A percentile compares a stretch with the other conserved stretches of the same genome.
phyloP scores from a whole-genome alignment of 1,140 invertebrate genomes.

The Pseudomyrmex dendroicus region DNA sequence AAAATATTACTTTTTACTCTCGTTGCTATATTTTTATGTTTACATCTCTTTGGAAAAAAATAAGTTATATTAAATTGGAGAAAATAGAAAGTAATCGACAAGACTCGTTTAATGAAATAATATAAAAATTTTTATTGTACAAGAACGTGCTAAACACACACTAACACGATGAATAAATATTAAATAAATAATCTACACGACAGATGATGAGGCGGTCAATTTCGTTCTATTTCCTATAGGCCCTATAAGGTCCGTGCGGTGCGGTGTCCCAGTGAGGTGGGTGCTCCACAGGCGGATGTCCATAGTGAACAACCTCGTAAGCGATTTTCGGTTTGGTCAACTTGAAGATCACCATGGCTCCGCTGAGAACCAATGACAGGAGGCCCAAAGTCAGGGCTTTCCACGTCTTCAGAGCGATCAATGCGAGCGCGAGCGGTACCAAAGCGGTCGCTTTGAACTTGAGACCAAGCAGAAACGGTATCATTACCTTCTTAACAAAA shows the following conservation, averaged over 20 bases:
- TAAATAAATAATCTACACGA: slow-evolving; percentile 70
- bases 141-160: slow-evolving; percentile 59
- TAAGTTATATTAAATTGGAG: not conserved
- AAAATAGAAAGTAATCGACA: not conserved
- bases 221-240: slow-evolving; percentile 79
- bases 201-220: slow-evolving; percentile 13
- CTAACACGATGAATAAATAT: slow-evolving; percentile 75
- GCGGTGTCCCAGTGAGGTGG: slow-evolving; percentile 87
- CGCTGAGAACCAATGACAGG: slow-evolving; percentile 92
- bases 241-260: slow-evolving; percentile 87
- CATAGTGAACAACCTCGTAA: slow-evolving; percentile 94
- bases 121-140: slow-evolving; percentile 71
- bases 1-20: not conserved
- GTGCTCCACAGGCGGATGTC: slow-evolving; percentile 91
- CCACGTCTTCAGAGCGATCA: slow-evolving; percentile 94
- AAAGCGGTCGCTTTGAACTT: slow-evolving; percentile 94
- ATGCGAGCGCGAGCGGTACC: slow-evolving; percentile 91
- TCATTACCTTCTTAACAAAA: slow-evolving; percentile 92
- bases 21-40: not conserved
- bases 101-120: slow-evolving; percentile 53
- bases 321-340: slow-evolving; percentile 92
- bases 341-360: slow-evolving; percentile 93
- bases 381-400: slow-evolving; percentile 93
- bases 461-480: slow-evolving; percentile 93
- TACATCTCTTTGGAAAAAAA: not conserved